A percentile compares a stretch with the other conserved stretches of the same genome.
phyloP scores from a whole-genome alignment of 1,140 invertebrate genomes.

The Protaetia brevitarsis region DNA sequence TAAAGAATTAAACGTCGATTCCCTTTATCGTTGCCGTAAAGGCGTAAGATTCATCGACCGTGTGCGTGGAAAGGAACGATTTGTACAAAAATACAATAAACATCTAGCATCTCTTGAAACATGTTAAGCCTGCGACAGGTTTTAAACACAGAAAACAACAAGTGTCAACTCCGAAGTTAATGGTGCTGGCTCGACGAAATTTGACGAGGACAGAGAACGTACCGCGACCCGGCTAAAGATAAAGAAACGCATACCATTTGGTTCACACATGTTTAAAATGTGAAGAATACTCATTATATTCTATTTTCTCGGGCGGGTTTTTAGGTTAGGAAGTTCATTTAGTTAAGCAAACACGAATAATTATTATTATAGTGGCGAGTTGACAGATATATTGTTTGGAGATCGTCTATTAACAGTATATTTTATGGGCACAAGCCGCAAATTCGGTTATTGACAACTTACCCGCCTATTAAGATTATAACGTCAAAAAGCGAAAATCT shows the following conservation, averaged over 20 bases:
- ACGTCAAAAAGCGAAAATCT: too few species aligned
- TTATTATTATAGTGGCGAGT: conserved; percentile 29
- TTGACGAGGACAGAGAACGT: conserved; percentile 27
- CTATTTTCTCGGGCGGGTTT: conserved; percentile 37
- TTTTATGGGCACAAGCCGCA: not conserved
- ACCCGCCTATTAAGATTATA: too few species aligned
- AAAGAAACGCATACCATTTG: conserved; percentile 33
- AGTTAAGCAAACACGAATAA: conserved; percentile 32
- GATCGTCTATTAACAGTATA: conserved; percentile 19
- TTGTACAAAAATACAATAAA: conserved; percentile 22
- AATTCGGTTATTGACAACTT: too few species aligned
- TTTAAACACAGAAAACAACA: conserved; percentile 35
- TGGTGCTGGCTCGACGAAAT: conserved; percentile 32
- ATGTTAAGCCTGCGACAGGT: conserved; percentile 34
- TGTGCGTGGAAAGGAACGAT: conserved; percentile 14
- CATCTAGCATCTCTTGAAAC: conserved; percentile 26
- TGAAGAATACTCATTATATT: conserved; percentile 37
- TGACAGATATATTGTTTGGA: conserved; percentile 30
- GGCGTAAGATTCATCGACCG: not conserved
- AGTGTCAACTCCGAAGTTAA: conserved; percentile 39
- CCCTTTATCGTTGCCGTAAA: conserved; percentile 9
- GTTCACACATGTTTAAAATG: conserved; percentile 36
- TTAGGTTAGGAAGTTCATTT: conserved; percentile 36
- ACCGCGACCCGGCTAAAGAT: conserved; percentile 25
- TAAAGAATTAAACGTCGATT: not conserved